phyloP scores from a whole-genome alignment of 1,140 invertebrate species.

The Asobara japonica region DNA sequence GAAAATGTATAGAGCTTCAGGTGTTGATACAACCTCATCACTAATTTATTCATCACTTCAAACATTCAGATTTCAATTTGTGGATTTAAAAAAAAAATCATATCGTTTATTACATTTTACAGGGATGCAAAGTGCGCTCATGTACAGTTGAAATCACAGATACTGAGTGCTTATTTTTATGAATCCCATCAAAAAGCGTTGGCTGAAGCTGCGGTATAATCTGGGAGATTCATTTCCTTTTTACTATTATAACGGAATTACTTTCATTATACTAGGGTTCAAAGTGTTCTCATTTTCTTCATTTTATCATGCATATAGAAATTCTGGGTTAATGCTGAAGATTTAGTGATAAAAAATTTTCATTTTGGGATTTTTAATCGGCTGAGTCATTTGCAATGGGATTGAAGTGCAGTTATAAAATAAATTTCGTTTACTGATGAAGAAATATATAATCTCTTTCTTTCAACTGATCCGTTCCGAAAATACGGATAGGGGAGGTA shows the following conservation, averaged over 20 bases:
- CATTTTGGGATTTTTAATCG: not conserved
- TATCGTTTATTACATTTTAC: not conserved
- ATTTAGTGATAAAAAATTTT: not conserved
- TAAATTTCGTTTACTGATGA: too few species aligned
- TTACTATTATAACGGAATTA: not conserved
- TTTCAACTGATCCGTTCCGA: too few species aligned
- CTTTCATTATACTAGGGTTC: not conserved
- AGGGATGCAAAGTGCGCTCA: not conserved
- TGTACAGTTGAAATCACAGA: not conserved
- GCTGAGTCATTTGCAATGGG: not conserved
- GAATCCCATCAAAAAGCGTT: not conserved
- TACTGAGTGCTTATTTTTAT: not conserved
- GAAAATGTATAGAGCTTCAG: too few species aligned
- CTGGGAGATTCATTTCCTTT: not conserved
- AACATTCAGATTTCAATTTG: too few species aligned
- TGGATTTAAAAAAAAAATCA: too few species aligned
- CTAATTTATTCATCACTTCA: not conserved
- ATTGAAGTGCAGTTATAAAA: not conserved
- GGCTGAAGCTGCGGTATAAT: not conserved
- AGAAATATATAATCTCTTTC: too few species aligned
- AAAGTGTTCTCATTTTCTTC: constrained; percentile 5
- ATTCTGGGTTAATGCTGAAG: not conserved
- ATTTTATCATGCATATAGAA: not conserved
- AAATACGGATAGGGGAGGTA: too few species aligned
- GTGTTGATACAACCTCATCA: too few species aligned